Conservation (phyloP, 2,797 vertebrate species). For the Falco biarmicus region DNA sequence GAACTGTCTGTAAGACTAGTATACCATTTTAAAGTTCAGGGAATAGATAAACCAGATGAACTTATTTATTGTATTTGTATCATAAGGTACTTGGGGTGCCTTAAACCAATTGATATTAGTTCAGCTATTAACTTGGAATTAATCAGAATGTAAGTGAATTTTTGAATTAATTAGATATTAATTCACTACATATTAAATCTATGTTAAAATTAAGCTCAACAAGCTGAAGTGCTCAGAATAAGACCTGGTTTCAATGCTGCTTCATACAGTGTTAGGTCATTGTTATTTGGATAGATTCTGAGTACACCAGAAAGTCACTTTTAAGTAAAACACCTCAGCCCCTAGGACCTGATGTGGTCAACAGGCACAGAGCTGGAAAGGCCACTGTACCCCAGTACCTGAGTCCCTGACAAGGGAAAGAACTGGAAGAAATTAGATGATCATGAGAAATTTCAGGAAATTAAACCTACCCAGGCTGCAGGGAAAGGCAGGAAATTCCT, state of each 20-base stretch:
- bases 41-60: neutral
- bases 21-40: conserved; percentile 8
- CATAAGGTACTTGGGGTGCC: neutral
- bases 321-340: neutral
- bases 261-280: neutral
- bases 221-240: neutral
- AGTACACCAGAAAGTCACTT: neutral
- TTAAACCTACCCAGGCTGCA: neutral
- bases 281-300: neutral
- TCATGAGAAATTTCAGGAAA: neutral
- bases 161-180: neutral
- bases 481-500: neutral
- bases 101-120: neutral
- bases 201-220: neutral
- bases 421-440: neutral
- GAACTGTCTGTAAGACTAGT: neutral
- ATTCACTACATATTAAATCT: neutral
- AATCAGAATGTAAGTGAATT: neutral
- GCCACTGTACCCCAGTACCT: accelerated
- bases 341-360: neutral
- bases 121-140: neutral
- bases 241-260: neutral
- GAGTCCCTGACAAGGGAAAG: neutral
- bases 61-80: neutral
- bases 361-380: neutral